phyloP scores from a whole-genome alignment of 2,113 vertebrate genomes.

The Meriones unguiculatus region DNA sequence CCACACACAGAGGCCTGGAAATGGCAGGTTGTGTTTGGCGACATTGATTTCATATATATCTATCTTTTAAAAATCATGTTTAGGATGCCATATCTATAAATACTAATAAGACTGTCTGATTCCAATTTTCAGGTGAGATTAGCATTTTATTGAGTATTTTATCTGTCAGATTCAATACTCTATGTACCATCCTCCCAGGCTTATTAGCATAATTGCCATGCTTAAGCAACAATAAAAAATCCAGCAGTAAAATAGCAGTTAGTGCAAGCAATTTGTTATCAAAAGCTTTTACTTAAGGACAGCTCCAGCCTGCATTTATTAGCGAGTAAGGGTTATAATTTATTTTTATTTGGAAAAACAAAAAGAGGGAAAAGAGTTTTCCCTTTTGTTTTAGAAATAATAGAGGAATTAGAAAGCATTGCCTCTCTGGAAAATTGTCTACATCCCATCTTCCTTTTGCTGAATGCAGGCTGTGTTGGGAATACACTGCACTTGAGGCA shows the following conservation, averaged over 20 bases:
- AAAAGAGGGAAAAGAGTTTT: constrained; percentile 61
- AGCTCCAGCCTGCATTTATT: constrained; percentile 86
- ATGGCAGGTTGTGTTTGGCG: constrained; percentile 75
- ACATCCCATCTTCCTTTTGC: constrained; percentile 16
- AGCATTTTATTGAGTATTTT: constrained; percentile 90
- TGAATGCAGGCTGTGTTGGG: constrained; percentile 14
- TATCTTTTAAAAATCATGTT: constrained; percentile 83
- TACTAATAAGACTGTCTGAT: constrained; percentile 89
- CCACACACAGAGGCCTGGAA: constrained; percentile 62
- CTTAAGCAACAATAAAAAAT: constrained; percentile 91
- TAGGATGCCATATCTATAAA: constrained; percentile 88
- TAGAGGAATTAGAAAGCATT: constrained; percentile 74
- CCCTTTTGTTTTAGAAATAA: constrained; percentile 70
- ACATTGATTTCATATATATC: constrained; percentile 84
- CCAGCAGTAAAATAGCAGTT: constrained; percentile 89
- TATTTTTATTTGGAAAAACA: constrained; percentile 88
- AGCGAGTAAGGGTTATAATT: constrained; percentile 85
- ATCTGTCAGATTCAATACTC: constrained; percentile 88
- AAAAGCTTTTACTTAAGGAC: constrained; percentile 90
- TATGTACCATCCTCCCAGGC: constrained; percentile 85
- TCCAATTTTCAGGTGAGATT: constrained; percentile 91
- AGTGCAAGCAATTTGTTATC: constrained; percentile 89
- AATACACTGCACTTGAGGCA: constrained; percentile 36
- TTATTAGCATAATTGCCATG: constrained; percentile 91
- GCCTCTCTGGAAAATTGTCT: constrained; percentile 64